These are phyloP conservation scores for Xestia xanthographa DNA, from an alignment of 2,888 invertebrate genomes.

Conservation along the genomic window DNA sequence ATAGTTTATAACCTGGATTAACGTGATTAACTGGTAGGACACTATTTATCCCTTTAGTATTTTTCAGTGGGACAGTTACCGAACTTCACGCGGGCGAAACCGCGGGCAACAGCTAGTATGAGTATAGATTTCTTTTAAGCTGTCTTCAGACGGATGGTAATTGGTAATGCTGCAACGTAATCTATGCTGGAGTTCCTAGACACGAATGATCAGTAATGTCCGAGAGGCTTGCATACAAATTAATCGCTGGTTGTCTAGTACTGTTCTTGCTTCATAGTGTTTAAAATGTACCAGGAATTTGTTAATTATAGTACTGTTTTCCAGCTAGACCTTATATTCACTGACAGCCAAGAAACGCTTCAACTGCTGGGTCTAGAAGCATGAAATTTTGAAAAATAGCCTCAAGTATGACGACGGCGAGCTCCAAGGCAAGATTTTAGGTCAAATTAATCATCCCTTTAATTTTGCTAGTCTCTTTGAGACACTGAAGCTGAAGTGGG, in stretches of 20 bases:
- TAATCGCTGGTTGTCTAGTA: background rate
- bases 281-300: background rate
- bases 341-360: background rate
- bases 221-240: constrained; percentile 25
- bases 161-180: constrained; percentile 18
- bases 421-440: background rate
- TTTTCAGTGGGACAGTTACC: no score
- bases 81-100: no score
- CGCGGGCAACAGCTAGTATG: no score
- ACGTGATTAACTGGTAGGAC: no score
- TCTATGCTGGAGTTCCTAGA: background rate
- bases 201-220: constrained; percentile 18
- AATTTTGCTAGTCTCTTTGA: background rate
- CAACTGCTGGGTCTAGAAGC: background rate
- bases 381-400: background rate
- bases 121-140: constrained; percentile 20
- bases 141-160: constrained; percentile 6
- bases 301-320: background rate
- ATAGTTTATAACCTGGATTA: no score
- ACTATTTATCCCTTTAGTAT: no score
- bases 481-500: no score
- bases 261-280: constrained; percentile 2
- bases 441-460: background rate
- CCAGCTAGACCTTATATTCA: background rate
- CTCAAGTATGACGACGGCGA: background rate